Conservation (phyloP, 1,140 invertebrate genomes). For the Procambarus virginalis region DNA sequence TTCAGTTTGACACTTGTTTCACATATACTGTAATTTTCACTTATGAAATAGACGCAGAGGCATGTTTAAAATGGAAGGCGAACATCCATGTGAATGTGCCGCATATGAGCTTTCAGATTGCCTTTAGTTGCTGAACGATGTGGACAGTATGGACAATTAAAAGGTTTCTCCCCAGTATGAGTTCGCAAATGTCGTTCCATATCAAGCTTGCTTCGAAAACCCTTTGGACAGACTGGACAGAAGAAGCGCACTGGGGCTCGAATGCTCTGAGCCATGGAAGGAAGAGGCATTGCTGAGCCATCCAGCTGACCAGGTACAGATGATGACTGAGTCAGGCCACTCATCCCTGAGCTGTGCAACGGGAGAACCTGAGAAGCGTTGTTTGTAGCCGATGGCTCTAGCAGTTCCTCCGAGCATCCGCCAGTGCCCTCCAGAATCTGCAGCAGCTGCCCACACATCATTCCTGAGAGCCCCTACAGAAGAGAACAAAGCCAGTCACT, state of each 20-base stretch:
- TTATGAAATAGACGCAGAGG: not conserved
- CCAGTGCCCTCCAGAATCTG: constrained; percentile 44
- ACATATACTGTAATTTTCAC: not conserved
- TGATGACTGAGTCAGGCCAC: constrained; percentile 40
- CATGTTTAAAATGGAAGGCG: constrained; percentile 16
- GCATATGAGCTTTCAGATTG: constrained; percentile 63
- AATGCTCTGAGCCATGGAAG: constrained; percentile 13
- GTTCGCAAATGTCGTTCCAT: constrained; percentile 63
- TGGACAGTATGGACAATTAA: constrained; percentile 75
- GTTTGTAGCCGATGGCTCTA: constrained; percentile 42
- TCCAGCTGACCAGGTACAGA: constrained; percentile 37
- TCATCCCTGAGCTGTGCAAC: constrained; percentile 51
- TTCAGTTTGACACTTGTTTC: not conserved
- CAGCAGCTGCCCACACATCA: constrained; percentile 64
- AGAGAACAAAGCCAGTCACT: constrained; percentile 66
- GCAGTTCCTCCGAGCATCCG: constrained; percentile 49
- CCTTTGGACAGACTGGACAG: constrained; percentile 63
- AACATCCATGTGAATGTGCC: constrained; percentile 58
- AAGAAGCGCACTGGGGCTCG: constrained; percentile 54
- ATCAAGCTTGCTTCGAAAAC: constrained; percentile 64
- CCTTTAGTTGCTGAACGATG: constrained; percentile 71
- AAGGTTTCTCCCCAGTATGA: constrained; percentile 75
- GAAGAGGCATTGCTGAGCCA: constrained; percentile 19
- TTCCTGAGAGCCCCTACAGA: constrained; percentile 58
- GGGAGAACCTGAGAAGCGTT: constrained; percentile 50